These are phyloP conservation scores for Phyllotreta striolata DNA, from an alignment of 2,888 invertebrate species.

Conservation along the genomic window DNA sequence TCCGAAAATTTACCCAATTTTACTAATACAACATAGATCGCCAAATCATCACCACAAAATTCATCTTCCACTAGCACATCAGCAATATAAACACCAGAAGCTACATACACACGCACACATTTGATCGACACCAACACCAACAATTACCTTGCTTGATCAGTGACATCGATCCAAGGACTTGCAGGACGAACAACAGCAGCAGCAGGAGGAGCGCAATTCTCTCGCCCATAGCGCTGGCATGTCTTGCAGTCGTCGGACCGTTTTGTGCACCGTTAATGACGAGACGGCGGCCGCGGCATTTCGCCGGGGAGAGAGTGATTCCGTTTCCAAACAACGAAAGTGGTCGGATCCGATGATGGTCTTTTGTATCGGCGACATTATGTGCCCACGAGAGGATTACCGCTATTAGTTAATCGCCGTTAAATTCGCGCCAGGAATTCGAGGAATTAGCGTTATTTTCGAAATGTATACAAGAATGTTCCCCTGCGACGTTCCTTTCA, in stretches of 20 bases:
- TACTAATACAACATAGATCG: no score
- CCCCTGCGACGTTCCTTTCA: no score
- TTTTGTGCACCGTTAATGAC: slow-evolving; percentile 33
- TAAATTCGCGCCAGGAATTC: no score
- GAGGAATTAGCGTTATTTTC: no score
- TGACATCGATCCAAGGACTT: slow-evolving; percentile 55
- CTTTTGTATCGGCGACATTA: slow-evolving; percentile 32
- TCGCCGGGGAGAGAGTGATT: slow-evolving; percentile 56
- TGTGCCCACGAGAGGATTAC: slow-evolving; percentile 8
- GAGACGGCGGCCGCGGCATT: slow-evolving; percentile 39
- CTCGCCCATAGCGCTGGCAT: slow-evolving; percentile 55
- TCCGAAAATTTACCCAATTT: no score
- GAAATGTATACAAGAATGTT: no score
- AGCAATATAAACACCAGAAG: no score
- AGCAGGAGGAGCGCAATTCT: slow-evolving; percentile 50
- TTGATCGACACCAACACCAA: background rate
- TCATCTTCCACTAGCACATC: no score
- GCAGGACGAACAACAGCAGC: slow-evolving; percentile 45
- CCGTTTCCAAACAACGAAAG: slow-evolving; percentile 55
- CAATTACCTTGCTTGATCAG: slow-evolving; percentile 52
- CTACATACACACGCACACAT: background rate
- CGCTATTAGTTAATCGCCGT: no score
- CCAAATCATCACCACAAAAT: no score
- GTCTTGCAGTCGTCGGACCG: slow-evolving; percentile 40
- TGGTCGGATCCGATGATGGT: slow-evolving; percentile 41